These are phyloP conservation scores for Macrosoma leucophasiata DNA, from an alignment of 2,888 invertebrate genomes.

Conservation along the genomic window DNA sequence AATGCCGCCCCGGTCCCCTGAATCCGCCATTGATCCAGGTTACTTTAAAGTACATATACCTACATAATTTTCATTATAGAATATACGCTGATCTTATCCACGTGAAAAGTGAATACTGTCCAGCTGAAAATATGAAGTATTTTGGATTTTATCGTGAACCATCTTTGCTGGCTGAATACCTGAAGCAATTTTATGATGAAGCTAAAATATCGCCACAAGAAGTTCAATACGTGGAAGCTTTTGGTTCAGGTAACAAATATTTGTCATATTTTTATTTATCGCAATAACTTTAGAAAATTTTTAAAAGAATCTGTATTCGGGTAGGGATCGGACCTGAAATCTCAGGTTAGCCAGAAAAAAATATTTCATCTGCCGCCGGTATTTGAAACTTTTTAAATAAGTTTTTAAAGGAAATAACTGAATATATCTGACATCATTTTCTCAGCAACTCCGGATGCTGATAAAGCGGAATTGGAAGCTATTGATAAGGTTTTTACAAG, in stretches of 20 bases:
- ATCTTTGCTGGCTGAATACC: conserved; percentile 3
- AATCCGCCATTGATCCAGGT: too few relatives aligned
- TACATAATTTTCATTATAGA: conserved; percentile 4
- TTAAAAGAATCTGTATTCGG: neutral
- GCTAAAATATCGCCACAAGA: conserved; percentile 66
- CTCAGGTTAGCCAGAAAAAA: neutral
- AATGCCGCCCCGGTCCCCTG: too few relatives aligned
- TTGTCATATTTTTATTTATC: neutral
- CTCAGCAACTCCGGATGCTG: conserved; percentile 61
- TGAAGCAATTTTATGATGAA: conserved; percentile 55
- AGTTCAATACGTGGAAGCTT: conserved; percentile 78
- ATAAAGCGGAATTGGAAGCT: conserved; percentile 75
- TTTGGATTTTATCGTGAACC: conserved; percentile 16
- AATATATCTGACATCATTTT: neutral
- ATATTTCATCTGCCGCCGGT: too few relatives aligned
- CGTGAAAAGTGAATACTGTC: conserved; percentile 8
- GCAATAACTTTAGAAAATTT: neutral
- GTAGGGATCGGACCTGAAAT: neutral
- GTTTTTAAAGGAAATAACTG: neutral
- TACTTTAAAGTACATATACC: conserved; percentile 10
- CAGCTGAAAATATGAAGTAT: conserved; percentile 2
- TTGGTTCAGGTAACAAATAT: conserved; percentile 71
- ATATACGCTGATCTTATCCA: conserved; percentile 7
- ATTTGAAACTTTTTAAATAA: neutral
- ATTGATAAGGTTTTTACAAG: conserved; percentile 66